Base-by-base conservation (phyloP, 2,113 vertebrate species). In the Ammodytes dubius region DNA sequence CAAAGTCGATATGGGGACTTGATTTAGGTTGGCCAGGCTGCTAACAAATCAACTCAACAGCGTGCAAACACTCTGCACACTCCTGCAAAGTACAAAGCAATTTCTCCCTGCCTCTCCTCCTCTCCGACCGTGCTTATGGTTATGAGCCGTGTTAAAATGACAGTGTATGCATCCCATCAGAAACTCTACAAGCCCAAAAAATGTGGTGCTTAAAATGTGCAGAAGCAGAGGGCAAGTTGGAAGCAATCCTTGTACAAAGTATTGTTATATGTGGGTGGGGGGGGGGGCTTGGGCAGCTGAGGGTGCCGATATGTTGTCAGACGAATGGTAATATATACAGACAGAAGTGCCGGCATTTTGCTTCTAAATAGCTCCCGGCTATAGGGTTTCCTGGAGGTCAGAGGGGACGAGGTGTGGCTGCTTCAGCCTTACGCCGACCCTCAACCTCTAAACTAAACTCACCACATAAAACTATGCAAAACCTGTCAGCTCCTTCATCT, bases 1-100 rank as follows among this genome's bases (percentile, higher is more conserved):
- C 84, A 94, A 90, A 89, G 79, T 85, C 81, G 77, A 91, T 83
- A 83, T 81, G 81, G 86, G 78, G 80, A 71, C 73, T 86, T 87
- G 82, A 93, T 94, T 93, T 88, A 84, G 27, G 84, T 79, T 81
- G 63, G 60, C 39, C 4, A 3, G 76, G 66, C 61, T 54, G 74
- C 89, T 86, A 91, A 91, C 89, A 93, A 94, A 94, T 92, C 86
- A 92, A 94, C 84, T 92, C 75, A 90, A 79, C 79, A 35, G 70
- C 65, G 57, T 78, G 86, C 81, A 90, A 84, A 90, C 91, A 88
- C 72, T 90, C 88, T 69, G 82, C 49, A 80, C 83, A 71, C 74
- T 80, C 78, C 49, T 42, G 37, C 58, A 70, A 82, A 88, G 79
- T 63, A 77, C 65, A 86, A 83, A 84, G 65, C 42, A 88, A 83